Evolutionary conservation across 2,888 invertebrate species (phyloP), one percentile per base, ranked within the genome.

Genomic region (Pandemis corylana): DNA sequence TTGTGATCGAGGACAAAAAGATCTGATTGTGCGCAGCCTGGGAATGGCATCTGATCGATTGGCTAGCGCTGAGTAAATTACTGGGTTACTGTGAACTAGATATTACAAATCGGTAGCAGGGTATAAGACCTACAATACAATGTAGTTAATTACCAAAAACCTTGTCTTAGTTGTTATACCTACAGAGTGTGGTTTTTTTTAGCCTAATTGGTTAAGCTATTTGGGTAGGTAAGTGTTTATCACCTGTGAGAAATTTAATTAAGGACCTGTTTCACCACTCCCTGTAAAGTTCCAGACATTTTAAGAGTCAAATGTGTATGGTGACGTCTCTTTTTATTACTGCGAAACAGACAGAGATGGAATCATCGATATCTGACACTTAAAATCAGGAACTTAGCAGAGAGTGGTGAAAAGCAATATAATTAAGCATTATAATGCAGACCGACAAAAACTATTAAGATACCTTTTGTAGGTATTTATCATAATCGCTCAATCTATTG

Each of bases 1-100:
- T 86, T 88, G 84, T 85, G 86, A 85, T 82, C 77, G 88, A 83
- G 82, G 84, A 91, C 87, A 93, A 92, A 92, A 92, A 91, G 80
- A 75, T 76, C 77, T 82, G 81, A 89, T 89, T 89, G 90, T 88
- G 77, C 78, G 78, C 73, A 75, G 87, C 86, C 80, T 93, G 91
- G 91, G 92, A 92, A 91, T 84, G 80, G 78, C 78, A 80, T 72
- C 68, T 81, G 78, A 74, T 74, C 69, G 69, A 74, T 13, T 65
- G 73, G 64, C 63, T 68, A 72, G 72, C 41, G 42, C 63, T 67
- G 36, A 28, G 69, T 65, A 69, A 73, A 65, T 69, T 74, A 66
- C 69, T 13, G 56, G 41, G 59, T 59, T 49, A 20, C 64, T 73
- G 73, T 59, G 68, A 73, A 73, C 68, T 64, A 63, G 53, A 46